A percentile compares a stretch with the other conserved stretches of the same genome.
phyloP scores from a whole-genome alignment of 2,113 vertebrate genomes.

The Campylorhamphus procurvoides region DNA sequence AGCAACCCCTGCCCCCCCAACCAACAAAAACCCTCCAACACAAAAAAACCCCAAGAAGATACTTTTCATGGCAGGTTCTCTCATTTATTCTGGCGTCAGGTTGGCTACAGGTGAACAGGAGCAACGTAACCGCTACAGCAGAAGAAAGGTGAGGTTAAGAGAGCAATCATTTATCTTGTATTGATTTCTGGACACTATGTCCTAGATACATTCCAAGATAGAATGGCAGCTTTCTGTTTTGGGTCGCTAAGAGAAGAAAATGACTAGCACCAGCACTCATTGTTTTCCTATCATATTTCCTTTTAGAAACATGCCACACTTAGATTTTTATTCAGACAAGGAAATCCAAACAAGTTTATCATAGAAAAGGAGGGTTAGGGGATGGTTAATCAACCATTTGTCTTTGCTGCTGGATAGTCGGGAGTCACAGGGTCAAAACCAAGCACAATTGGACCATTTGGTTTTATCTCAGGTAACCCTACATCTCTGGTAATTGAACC shows the following conservation, averaged over 20 bases:
- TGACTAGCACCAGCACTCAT: slow-evolving; percentile 29
- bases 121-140: slow-evolving; percentile 52
- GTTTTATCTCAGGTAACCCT: slow-evolving; percentile 80
- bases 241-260: slow-evolving; percentile 65
- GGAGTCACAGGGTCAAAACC: slow-evolving; percentile 74
- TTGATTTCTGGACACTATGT: slow-evolving; percentile 82
- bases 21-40: slow-evolving; percentile 17
- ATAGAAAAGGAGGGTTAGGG: slow-evolving; percentile 58
- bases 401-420: slow-evolving; percentile 65
- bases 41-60: slow-evolving; percentile 30
- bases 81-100: slow-evolving; percentile 80
- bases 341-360: slow-evolving; percentile 79
- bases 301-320: slow-evolving; percentile 69
- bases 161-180: slow-evolving; percentile 81
- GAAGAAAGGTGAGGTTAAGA: slow-evolving; percentile 76
- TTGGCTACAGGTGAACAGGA: slow-evolving; percentile 79
- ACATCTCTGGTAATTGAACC: slow-evolving; percentile 79
- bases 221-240: slow-evolving; percentile 73
- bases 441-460: slow-evolving; percentile 76
- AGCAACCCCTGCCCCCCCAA: not conserved
- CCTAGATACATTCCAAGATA: slow-evolving; percentile 78
- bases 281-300: slow-evolving; percentile 78
- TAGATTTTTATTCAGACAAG: slow-evolving; percentile 67
- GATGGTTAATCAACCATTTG: slow-evolving; percentile 76
- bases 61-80: slow-evolving; percentile 71